Conservation (phyloP, 2,113 vertebrate species). For the Crotophaga sulcirostris region DNA sequence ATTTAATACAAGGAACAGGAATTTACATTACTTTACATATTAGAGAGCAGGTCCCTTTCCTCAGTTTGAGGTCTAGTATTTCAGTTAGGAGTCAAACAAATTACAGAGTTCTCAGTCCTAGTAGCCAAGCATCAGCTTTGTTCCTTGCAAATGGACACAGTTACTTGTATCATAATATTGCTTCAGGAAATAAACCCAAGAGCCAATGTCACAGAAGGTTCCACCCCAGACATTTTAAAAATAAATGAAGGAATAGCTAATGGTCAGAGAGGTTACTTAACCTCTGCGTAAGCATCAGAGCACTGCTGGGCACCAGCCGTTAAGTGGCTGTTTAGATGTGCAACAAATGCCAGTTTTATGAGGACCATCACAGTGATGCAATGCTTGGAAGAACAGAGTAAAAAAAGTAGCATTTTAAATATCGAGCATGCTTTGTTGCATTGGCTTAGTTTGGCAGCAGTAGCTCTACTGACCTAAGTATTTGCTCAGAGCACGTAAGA, state of each 20-base stretch:
- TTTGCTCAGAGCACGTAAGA: neutral
- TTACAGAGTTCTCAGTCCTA: neutral
- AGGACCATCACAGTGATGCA: constrained; percentile 71
- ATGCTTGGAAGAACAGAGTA: constrained; percentile 52
- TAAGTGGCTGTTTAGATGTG: constrained; percentile 68
- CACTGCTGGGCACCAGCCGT: constrained; percentile 67
- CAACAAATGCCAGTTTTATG: constrained; percentile 32
- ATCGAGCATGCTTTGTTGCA: neutral
- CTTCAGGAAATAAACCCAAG: constrained; percentile 56
- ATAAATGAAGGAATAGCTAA: neutral
- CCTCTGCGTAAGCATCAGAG: constrained; percentile 39
- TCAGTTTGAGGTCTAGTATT: neutral
- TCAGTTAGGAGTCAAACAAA: neutral
- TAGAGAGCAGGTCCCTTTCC: neutral
- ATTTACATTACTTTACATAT: constrained; percentile 57
- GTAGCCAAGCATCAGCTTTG: constrained; percentile 40
- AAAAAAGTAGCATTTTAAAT: neutral
- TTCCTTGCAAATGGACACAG: neutral
- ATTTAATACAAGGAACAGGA: constrained; percentile 23
- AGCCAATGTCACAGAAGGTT: neutral
- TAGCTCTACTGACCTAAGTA: neutral
- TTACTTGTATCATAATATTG: constrained; percentile 57
- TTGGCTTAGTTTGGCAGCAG: neutral
- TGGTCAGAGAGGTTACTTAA: neutral
- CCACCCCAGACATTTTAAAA: neutral